Evolutionary conservation across 2,888 invertebrate genomes (phyloP), one percentile per base, ranked within the genome.

Genomic region (Cataglyphis rosenhaueri): DNA sequence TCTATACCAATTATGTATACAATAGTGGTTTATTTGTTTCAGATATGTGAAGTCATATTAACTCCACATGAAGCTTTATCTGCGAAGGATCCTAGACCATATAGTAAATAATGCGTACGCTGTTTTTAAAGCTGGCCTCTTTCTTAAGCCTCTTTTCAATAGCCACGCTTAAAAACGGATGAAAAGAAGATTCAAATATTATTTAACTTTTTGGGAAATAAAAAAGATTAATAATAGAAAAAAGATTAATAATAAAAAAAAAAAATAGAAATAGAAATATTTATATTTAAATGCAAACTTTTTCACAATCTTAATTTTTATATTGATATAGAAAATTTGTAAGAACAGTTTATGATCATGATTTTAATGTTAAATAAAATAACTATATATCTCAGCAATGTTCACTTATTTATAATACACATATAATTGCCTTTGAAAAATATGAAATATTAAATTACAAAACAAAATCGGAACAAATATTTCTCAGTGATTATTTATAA

Each of bases 21-120:
- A 61, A 62, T 4, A 3, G 6, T 41, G 41, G 1, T 59, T 65
- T 41, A 61, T 68, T n/a, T 32, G 62, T 85, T 82, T 65, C 82
- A 90, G 88, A 76, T 90, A 35, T 74, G 71, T 15, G 88, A 90
- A 48, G 0, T 90, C 18, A 82, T 48, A 15, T n/a, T 87, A 59
- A 82, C 68, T 3, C 79, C 85, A 64, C 81, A 74, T 1, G 4
- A 48, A 8, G 25, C 57, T 38, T 4, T 12, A 5, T 9, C 18
- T 12, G 1, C 3, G 6, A 9, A 71, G 25, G n/a, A 71, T 57
- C 21, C 18, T 38, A 57, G 21, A 38, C 25, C 8, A 25, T 59
- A 5, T 8, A 15, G n/a, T 4, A 21, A 4, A 1, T 0, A 68
- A 32, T n/a, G 2, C 12, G 15, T 25, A 44, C 6, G 0, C 5